These are phyloP conservation scores for Platerodrilus igneus DNA, from an alignment of 2,888 invertebrate species.

Conservation along the genomic window DNA sequence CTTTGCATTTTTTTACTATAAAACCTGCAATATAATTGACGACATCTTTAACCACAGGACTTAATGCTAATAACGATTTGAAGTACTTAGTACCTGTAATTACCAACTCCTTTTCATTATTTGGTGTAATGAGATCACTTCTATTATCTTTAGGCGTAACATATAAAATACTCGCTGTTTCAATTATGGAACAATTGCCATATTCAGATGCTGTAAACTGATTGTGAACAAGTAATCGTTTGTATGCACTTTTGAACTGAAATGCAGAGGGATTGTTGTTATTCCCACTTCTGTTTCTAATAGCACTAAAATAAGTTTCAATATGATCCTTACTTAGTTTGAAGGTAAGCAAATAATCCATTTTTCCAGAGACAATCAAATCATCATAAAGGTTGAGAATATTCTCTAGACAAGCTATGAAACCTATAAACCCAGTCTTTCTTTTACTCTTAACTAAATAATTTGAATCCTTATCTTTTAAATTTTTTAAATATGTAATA, in stretches of 20 bases:
- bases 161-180: constrained; percentile 11
- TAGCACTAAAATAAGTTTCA: constrained; percentile 24
- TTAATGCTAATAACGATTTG: constrained; percentile 8
- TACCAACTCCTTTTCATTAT: not conserved
- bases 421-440: constrained; percentile 16
- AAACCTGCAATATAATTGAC: constrained; percentile 16
- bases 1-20: constrained; percentile 10
- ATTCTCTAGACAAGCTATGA: constrained; percentile 11
- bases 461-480: constrained; percentile 14
- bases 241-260: constrained; percentile 26
- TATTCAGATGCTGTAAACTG: constrained; percentile 13
- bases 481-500: constrained; percentile 5
- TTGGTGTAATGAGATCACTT: not conserved
- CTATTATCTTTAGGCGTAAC: constrained; percentile 5
- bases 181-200: constrained; percentile 15
- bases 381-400: no score
- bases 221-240: constrained; percentile 17
- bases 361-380: no score
- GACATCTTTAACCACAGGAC: constrained; percentile 11
- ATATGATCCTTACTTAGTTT: constrained; percentile 26
- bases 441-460: constrained; percentile 1
- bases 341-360: no score
- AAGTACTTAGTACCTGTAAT: constrained; percentile 5
- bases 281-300: constrained; percentile 20
- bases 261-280: constrained; percentile 24